Percentiles rank a stretch among this genome's conserved stretches.
phyloP scores from a whole-genome alignment of 2,113 vertebrate species.

The Calcarius ornatus region DNA sequence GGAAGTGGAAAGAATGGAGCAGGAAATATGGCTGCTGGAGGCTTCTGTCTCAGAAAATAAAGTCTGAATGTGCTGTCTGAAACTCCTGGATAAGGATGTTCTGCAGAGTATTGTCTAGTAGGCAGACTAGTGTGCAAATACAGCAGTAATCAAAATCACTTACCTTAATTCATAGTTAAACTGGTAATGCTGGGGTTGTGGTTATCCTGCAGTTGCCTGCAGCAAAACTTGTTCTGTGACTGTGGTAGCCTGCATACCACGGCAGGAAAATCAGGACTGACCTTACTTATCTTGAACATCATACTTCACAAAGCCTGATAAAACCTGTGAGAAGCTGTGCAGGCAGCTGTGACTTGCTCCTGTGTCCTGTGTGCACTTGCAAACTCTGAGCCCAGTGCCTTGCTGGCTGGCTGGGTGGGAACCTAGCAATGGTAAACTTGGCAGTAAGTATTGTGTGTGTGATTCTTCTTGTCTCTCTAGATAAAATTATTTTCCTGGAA shows the following conservation, averaged over 20 bases:
- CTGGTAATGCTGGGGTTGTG: background rate
- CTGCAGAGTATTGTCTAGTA: background rate
- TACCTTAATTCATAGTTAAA: background rate
- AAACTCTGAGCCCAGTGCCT: background rate
- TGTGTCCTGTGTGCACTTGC: background rate
- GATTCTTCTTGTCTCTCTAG: background rate
- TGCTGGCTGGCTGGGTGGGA: background rate
- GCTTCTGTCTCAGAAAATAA: background rate
- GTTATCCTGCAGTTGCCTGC: background rate
- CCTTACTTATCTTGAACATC: slow-evolving; percentile 13
- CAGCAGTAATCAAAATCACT: background rate
- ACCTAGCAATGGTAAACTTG: background rate
- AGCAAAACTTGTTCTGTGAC: slow-evolving; percentile 36
- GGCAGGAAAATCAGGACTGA: slow-evolving; percentile 34
- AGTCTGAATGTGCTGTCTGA: background rate
- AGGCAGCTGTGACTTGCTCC: background rate
- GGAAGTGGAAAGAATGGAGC: background rate
- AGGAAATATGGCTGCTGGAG: background rate
- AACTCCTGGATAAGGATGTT: background rate
- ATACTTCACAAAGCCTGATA: background rate
- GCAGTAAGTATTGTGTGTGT: background rate
- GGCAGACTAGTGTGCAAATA: background rate
- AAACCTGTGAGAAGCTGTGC: background rate
- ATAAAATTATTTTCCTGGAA: background rate
- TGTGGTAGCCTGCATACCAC: background rate